phyloP scores from a whole-genome alignment of 2,888 invertebrate species.

The Spodoptera exigua region DNA sequence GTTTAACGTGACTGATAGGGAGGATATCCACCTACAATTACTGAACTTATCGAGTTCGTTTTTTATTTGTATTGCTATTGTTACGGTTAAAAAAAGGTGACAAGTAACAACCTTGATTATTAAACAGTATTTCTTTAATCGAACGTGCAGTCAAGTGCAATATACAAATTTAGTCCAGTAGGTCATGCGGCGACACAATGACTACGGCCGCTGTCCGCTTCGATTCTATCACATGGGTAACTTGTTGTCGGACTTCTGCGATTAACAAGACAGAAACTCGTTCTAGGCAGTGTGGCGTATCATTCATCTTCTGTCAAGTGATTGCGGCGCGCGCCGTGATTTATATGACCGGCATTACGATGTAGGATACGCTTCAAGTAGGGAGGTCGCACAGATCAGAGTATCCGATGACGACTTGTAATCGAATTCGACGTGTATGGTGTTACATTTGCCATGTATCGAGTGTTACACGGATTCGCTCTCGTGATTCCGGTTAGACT shows the following conservation, averaged over 20 bases:
- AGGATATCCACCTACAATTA: constrained; percentile 14
- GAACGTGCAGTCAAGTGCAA: constrained; percentile 56
- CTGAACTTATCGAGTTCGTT: constrained; percentile 13
- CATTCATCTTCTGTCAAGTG: constrained; percentile 66
- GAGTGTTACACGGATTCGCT: constrained; percentile 36
- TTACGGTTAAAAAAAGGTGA: constrained; percentile 21
- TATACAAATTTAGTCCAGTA: constrained; percentile 63
- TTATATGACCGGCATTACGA: constrained; percentile 60
- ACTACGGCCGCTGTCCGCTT: constrained; percentile 54
- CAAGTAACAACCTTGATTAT: constrained; percentile 33
- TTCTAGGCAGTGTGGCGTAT: constrained; percentile 48
- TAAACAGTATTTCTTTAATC: constrained; percentile 38
- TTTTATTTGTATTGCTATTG: constrained; percentile 24
- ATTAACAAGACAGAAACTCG: constrained; percentile 50
- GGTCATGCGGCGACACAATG: constrained; percentile 64
- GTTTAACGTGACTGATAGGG: not conserved
- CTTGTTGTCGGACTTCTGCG: constrained; percentile 48
- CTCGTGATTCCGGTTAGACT: constrained; percentile 40
- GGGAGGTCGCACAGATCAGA: constrained; percentile 44
- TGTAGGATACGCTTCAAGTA: constrained; percentile 53
- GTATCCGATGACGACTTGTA: constrained; percentile 51
- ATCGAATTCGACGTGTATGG: constrained; percentile 47
- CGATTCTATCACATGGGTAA: constrained; percentile 50
- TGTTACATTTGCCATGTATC: constrained; percentile 50
- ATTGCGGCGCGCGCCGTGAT: constrained; percentile 58